Evolutionary conservation across 2,113 vertebrate species (phyloP).

Genomic region (Crocuta crocuta): DNA sequence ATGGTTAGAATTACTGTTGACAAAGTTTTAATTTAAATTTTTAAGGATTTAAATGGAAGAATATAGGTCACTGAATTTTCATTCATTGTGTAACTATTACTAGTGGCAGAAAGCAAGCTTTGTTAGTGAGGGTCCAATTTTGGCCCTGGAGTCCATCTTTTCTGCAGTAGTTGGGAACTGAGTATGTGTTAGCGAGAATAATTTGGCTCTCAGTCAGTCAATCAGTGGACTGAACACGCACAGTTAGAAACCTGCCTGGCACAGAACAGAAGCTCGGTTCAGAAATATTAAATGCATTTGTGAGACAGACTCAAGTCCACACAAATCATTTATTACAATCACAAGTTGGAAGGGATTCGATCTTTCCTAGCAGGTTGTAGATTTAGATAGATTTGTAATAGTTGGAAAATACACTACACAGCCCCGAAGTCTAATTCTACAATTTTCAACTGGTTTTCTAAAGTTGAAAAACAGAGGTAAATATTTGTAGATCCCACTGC

Average conservation of each 20-base stretch:
- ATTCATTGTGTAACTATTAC: constrained; percentile 30
- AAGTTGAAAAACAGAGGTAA: constrained; percentile 40
- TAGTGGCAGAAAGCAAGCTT: constrained; percentile 49
- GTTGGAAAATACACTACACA: constrained; percentile 34
- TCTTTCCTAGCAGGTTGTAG: constrained; percentile 70
- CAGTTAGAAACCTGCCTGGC: constrained; percentile 67
- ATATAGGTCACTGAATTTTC: constrained; percentile 71
- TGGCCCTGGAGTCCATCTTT: constrained; percentile 35
- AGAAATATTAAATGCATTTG: constrained; percentile 52
- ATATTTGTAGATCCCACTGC: constrained; percentile 10
- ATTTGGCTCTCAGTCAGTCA: constrained; percentile 73
- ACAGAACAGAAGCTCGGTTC: constrained; percentile 50
- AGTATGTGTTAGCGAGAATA: constrained; percentile 61
- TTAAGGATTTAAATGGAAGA: constrained; percentile 76
- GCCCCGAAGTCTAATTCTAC: constrained; percentile 62
- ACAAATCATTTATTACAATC: constrained; percentile 61
- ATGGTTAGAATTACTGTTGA: constrained; percentile 76
- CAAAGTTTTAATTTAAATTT: constrained; percentile 81
- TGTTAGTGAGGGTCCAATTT: constrained; percentile 54
- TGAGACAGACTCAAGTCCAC: constrained; percentile 28
- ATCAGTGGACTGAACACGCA: constrained; percentile 53
- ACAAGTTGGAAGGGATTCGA: constrained; percentile 48
- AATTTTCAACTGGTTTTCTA: constrained; percentile 60
- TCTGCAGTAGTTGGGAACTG: constrained; percentile 33
- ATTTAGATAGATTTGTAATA: constrained; percentile 73